Base-by-base conservation (phyloP, 2,888 invertebrate genomes). In the Melieria omissa region DNA sequence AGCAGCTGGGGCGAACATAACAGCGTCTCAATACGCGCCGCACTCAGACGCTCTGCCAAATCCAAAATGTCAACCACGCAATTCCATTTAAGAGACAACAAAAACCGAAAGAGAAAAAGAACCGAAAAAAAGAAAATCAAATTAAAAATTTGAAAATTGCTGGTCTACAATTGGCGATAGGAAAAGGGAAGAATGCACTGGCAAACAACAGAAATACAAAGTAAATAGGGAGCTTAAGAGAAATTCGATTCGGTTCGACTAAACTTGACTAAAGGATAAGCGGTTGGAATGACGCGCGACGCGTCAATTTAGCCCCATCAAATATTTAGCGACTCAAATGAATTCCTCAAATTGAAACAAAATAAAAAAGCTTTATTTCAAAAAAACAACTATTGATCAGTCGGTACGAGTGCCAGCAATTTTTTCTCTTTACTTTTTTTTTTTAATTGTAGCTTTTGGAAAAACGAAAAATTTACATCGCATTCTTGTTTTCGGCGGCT, bases 11-110 rank as follows among this genome's bases (percentile, higher is more conserved):
- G 82, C 41, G 85, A 86, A 75, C 80, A 80, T 67, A 84, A 73
- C 75, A 86, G 75, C 76, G 80, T 78, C 76, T 80, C 66, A 66
- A 86, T 81, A 78, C 83, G 83, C 78, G 78, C 79, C 75, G 82
- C 80, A 78, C 85, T 84, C 79, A 87, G 83, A 80, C 86, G 86
- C 83, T 86, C 86, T 87, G 85, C 78, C 84, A 82, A 84, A 80
- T 79, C 77, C 41, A 41, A 47, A 44, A 10, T 58, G 55, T 41
- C 58, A 66, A 47, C 29, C 47, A 70, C 68, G 75, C 73, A 76
- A 73, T 76, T 79, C 78, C 77, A 45, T 68, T 78, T 67, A 67
- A 67, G 61, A 61, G 60, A 9, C 44, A 82, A 79, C 68, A 65
- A 78, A 78, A 79, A 78, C 76, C 75, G 76, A 79, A 81, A 81